Base-by-base conservation (phyloP, 1,140 invertebrate species). In the Chlorops oryzae region DNA sequence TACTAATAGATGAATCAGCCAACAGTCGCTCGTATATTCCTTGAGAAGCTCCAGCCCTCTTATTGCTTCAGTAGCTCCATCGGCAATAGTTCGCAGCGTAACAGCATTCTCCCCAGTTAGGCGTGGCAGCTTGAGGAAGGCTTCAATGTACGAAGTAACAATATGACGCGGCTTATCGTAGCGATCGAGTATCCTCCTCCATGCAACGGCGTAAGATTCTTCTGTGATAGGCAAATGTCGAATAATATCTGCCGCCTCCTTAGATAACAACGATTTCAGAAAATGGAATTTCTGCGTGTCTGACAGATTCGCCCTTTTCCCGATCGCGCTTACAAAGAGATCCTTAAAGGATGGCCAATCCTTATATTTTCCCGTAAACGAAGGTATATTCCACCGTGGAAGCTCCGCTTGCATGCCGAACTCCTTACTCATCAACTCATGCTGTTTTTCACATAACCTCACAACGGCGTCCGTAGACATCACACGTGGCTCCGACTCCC, bases 281-380 rank as follows among this genome's bases (percentile, higher is more conserved):
- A 42, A 32, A 34, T 50, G 47, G 17, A 50, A 41, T 22, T 50
- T 50, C 4, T 50, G 47, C 10, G 39, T 50, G 5, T 34, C 35
- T 3, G 17, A 21, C 12, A 50, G 24, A 22, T 22, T 41, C 10
- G 38, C 4, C n/a, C n/a, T n/a, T 25, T 23, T 42, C 22, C 35
- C n/a, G 23, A 50, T 22, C 15, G 38, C 25, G 17, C 38, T 50
- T 20, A 18, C 39, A 23, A 27, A 50, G 3, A 42, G 15, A 32
- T 38, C 15, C 17, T 47, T 37, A 39, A 47, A 47, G 4, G 22
- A 13, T 35, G 44, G 18, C 28, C 35, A 47, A 2, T 37, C 34
- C 21, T 10, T 39, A 23, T 47, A 47, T 9, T 15, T 23, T 3
- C 35, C 35, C 22, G 35, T 5, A 39, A 47, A 47, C 4, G 18